phyloP scores from a whole-genome alignment of 2,888 invertebrate genomes.

The Tipula unca region DNA sequence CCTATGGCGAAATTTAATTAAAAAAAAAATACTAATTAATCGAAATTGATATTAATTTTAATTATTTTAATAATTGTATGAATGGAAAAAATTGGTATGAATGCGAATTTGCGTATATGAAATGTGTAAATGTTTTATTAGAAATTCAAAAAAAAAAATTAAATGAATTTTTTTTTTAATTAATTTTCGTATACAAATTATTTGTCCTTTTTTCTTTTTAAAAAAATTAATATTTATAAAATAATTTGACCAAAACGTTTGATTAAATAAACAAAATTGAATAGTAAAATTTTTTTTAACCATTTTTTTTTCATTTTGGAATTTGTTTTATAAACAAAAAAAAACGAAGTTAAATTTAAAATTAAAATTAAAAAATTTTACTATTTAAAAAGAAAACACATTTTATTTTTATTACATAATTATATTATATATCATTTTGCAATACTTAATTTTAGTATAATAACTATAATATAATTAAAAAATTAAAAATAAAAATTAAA shows the following conservation, averaged over 20 bases:
- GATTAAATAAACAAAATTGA: background rate
- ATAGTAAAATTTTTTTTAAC: background rate
- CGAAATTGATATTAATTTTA: constrained; percentile 15
- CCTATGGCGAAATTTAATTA: constrained; percentile 27
- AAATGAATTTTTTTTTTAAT: background rate
- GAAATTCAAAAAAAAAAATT: background rate
- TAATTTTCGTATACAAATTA: background rate
- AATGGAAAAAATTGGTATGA: background rate
- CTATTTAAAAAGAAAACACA: background rate
- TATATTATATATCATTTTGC: background rate
- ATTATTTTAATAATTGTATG: background rate
- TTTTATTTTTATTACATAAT: background rate
- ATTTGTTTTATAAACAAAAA: constrained; percentile 9
- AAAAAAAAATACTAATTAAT: background rate
- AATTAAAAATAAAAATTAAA: background rate
- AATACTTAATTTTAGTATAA: constrained; percentile 14
- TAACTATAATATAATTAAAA: background rate
- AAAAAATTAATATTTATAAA: background rate
- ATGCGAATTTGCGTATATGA: background rate
- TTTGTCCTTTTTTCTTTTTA: background rate
- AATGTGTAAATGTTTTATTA: background rate
- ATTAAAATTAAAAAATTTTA: background rate
- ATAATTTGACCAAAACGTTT: background rate
- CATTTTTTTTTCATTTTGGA: background rate
- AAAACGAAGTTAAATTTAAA: background rate